Percentiles rank a stretch among this genome's conserved stretches.
Conservation (phyloP, 2,113 vertebrate species). For the Aptenodytes forsteri region DNA sequence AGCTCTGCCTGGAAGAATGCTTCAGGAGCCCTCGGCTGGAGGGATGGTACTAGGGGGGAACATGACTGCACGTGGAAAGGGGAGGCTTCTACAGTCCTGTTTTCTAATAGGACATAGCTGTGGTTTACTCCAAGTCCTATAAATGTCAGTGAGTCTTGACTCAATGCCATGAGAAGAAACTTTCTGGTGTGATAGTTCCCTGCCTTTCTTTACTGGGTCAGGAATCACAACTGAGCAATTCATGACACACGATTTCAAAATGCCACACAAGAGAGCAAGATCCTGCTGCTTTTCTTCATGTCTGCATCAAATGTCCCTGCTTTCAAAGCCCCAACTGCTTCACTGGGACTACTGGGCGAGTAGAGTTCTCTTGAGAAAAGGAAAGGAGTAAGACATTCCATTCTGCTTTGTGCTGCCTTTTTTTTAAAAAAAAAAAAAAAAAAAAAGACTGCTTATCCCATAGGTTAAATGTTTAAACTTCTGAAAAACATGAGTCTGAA, state of each 20-base stretch:
- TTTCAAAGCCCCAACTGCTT: neutral
- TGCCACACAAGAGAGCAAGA: fast-evolving
- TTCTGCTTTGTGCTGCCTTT: neutral
- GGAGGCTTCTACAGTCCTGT: neutral
- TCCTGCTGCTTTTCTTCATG: neutral
- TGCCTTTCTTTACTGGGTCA: neutral
- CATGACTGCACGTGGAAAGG: neutral
- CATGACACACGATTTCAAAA: neutral
- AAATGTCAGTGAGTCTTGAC: neutral
- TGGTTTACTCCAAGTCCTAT: neutral
- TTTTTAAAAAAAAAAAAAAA: neutral
- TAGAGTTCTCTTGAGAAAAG: neutral
- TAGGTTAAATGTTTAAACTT: neutral
- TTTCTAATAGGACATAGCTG: neutral
- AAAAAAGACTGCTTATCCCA: neutral
- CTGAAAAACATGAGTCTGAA: neutral
- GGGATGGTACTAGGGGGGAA: neutral
- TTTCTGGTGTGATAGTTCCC: neutral
- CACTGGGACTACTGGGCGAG: neutral
- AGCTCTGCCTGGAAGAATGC: neutral
- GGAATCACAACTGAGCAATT: neutral
- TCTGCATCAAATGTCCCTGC: neutral
- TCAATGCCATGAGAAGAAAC: neutral
- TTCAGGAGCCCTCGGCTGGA: neutral
- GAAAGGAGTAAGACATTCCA: neutral